A percentile compares a stretch with the other conserved stretches of the same genome.
These are phyloP conservation scores for Formica exsecta DNA, from an alignment of 1,140 invertebrate species.

Conservation along the genomic window DNA sequence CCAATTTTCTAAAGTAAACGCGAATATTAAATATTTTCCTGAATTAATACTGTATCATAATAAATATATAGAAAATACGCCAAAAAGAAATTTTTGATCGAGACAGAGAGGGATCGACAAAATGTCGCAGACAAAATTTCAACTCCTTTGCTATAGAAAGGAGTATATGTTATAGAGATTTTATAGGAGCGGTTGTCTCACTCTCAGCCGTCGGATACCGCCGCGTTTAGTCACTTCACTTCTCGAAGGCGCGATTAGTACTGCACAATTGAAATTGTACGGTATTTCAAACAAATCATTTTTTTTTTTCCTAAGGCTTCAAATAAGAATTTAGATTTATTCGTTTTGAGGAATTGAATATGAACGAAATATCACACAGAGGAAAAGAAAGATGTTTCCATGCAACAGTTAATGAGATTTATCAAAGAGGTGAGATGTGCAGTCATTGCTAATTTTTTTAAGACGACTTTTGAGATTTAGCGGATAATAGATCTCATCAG, in stretches of 20 bases:
- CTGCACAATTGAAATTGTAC: conserved; percentile 47
- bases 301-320: conserved; percentile 10
- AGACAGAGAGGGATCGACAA: conserved; percentile 11
- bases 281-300: neutral
- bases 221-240: conserved; percentile 13
- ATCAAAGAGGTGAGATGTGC: neutral
- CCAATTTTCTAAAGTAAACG: neutral
- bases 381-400: neutral
- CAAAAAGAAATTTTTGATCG: neutral
- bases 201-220: conserved; percentile 60
- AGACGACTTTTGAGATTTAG: conserved; percentile 40
- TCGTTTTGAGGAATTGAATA: conserved; percentile 1
- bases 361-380: neutral
- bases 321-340: conserved; percentile 11
- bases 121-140: neutral
- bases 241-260: conserved; percentile 31
- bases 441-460: conserved; percentile 30
- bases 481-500: conserved; percentile 51
- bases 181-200: neutral
- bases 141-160: neutral
- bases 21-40: neutral
- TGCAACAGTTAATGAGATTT: neutral
- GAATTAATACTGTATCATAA: neutral
- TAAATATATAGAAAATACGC: neutral
- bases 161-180: neutral